Percentiles rank a stretch among this genome's conserved stretches.
These are phyloP conservation scores for Pocillopora damicornis DNA, from an alignment of 64 coral and sea anemone genomes.

Conservation along the genomic window DNA sequence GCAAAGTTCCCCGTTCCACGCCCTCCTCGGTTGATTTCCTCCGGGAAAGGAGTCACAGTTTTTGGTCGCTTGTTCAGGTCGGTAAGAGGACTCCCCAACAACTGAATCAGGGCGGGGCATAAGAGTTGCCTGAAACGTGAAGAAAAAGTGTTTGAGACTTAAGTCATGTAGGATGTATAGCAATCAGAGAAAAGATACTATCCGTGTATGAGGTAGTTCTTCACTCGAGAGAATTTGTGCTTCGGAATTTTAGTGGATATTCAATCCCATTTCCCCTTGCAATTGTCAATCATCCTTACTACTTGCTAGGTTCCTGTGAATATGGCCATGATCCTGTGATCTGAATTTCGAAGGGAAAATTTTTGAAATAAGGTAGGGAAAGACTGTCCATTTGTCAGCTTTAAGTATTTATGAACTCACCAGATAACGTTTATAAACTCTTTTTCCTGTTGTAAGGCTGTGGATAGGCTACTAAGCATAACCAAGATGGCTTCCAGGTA, in stretches of 20 bases:
- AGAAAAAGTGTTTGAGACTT: not conserved
- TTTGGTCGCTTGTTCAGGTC: conserved; percentile 83
- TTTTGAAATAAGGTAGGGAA: no score
- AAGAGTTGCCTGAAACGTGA: conserved; percentile 80
- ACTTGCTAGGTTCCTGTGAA: no score
- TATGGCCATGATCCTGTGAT: no score
- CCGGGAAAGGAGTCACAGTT: conserved; percentile 39
- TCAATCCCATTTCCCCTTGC: not conserved
- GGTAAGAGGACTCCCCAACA: conserved; percentile 91
- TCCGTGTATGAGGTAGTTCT: not conserved
- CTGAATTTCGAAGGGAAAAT: no score
- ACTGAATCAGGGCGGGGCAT: conserved; percentile 89
- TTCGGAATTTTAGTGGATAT: no score
- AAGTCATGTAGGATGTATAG: not conserved
- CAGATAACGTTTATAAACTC: conserved; percentile 97
- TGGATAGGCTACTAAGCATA: conserved; percentile 81
- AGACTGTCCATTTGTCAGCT: no score
- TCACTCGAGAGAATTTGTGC: no score
- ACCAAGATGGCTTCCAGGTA: conserved; percentile 96
- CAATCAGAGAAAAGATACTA: not conserved
- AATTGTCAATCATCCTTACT: no score
- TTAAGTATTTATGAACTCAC: conserved; percentile 23
- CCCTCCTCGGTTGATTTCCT: conserved; percentile 87
- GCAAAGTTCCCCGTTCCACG: conserved; percentile 75
- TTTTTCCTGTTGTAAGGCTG: conserved; percentile 84